Percentiles rank a stretch among this genome's conserved stretches.
Evolutionary conservation across 2,888 invertebrate genomes (phyloP).

Genomic region (Bombylius discolor): DNA sequence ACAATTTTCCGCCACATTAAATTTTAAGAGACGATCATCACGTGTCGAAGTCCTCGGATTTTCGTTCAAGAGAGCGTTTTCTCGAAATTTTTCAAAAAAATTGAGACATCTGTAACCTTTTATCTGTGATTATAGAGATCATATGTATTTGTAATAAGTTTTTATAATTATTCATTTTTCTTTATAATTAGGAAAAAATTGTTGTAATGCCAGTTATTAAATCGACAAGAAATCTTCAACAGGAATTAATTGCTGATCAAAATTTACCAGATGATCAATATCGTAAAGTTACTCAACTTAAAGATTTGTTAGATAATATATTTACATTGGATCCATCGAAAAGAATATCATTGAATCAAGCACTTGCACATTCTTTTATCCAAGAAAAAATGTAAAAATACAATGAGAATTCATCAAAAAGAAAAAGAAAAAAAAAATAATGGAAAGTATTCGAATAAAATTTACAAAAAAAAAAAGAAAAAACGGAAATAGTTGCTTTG

Average conservation of each 20-base stretch:
- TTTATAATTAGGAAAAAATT: slow-evolving; percentile 72
- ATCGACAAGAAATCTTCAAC: slow-evolving; percentile 68
- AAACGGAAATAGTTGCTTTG: too few species aligned
- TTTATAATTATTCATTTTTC: neutral
- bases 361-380: slow-evolving; percentile 88
- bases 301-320: slow-evolving; percentile 83
- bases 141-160: neutral
- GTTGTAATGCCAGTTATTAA: slow-evolving; percentile 90
- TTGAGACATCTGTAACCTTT: neutral
- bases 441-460: too few species aligned
- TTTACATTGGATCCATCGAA: slow-evolving; percentile 86
- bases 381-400: slow-evolving; percentile 68
- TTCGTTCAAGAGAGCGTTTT: neutral
- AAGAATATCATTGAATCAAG: slow-evolving; percentile 86
- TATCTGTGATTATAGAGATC: slow-evolving; percentile 3
- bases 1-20: too few species aligned
- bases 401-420: too few species aligned
- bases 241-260: slow-evolving; percentile 80
- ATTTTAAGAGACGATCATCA: too few species aligned
- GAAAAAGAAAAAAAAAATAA: too few species aligned
- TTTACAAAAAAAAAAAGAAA: too few species aligned
- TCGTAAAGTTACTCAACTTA: slow-evolving; percentile 81
- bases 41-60: too few species aligned
- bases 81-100: neutral
- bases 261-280: slow-evolving; percentile 77